Conservation (phyloP, 2,113 vertebrate genomes). For the Aramus guarauna region DNA sequence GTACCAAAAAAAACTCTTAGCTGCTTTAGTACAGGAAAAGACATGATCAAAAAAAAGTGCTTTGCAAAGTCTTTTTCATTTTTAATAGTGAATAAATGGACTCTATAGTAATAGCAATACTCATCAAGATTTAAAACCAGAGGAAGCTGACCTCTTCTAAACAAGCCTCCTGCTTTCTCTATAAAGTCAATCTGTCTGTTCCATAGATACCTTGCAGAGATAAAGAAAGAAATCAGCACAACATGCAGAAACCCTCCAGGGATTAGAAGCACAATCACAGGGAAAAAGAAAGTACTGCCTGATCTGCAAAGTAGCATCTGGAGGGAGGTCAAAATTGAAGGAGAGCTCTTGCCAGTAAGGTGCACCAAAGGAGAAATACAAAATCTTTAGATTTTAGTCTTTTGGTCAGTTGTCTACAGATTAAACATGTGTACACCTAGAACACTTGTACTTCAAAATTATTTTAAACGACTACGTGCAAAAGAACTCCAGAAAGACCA, state of each 20-base stretch:
- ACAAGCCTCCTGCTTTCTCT: neutral
- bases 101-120: neutral
- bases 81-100: conserved; percentile 37
- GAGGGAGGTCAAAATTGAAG: conserved; percentile 39
- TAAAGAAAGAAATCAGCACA: neutral
- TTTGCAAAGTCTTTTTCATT: neutral
- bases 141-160: neutral
- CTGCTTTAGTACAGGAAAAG: neutral
- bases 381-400: neutral
- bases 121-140: neutral
- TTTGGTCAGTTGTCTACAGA: neutral
- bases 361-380: neutral
- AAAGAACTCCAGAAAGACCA: neutral
- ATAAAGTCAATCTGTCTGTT: neutral
- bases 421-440: neutral
- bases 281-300: neutral
- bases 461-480: neutral
- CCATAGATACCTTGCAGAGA: neutral
- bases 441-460: neutral
- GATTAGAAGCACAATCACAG: neutral
- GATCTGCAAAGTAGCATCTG: conserved; percentile 39
- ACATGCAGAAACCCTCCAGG: neutral
- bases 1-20: neutral
- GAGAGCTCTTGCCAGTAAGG: neutral
- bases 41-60: neutral